Evolutionary conservation across 2,113 vertebrate genomes (phyloP).

Genomic region (Tricholaema leucomelas): DNA sequence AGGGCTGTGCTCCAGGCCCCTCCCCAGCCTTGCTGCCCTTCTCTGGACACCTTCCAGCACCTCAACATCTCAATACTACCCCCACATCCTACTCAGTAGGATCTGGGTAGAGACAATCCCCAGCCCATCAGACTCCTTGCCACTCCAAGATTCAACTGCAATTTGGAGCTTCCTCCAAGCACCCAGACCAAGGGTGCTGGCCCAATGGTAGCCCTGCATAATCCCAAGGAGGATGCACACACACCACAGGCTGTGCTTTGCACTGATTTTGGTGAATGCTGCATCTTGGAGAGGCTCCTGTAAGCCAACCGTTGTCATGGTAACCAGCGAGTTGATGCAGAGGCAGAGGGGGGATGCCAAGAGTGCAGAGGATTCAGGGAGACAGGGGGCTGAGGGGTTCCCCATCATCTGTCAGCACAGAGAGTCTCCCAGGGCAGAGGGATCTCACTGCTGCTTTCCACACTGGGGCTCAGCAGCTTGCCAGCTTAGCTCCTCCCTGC

Average conservation of each 20-base stretch:
- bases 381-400: background rate
- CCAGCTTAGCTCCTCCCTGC: background rate
- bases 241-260: background rate
- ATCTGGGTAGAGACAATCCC: background rate
- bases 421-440: background rate
- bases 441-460: background rate
- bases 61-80: background rate
- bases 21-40: too few species aligned
- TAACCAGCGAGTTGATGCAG: background rate
- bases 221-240: fast-evolving
- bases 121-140: background rate
- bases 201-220: fast-evolving
- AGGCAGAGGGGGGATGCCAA: slow-evolving; percentile 31
- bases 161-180: background rate
- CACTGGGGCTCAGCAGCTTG: fast-evolving
- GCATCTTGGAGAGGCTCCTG: background rate
- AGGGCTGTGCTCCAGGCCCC: too few species aligned
- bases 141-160: fast-evolving
- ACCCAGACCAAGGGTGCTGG: background rate
- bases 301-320: slow-evolving; percentile 46
- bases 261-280: background rate
- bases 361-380: background rate
- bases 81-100: background rate
- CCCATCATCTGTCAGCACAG: background rate
- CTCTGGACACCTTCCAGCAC: too few species aligned